Conservation (phyloP, 2,797 vertebrate species). For the Sebastes alutus region DNA sequence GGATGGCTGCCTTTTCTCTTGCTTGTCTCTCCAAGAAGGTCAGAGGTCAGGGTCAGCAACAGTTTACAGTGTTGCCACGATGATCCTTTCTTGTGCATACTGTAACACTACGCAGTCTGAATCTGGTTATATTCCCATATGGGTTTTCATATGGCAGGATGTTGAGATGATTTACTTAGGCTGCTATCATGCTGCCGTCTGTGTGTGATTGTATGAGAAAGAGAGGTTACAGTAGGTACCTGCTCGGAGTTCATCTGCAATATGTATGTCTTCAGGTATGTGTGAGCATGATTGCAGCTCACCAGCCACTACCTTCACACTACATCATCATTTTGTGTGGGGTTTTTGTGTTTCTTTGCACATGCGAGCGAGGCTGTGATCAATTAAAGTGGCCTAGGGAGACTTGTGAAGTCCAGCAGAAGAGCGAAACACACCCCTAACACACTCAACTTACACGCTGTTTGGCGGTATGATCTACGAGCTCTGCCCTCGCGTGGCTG, state of each 20-base stretch:
- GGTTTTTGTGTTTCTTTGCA: slow-evolving; percentile 27
- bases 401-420: slow-evolving; percentile 55
- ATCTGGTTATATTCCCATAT: slow-evolving; percentile 1
- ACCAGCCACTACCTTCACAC: slow-evolving; percentile 1
- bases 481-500: slow-evolving; percentile 73
- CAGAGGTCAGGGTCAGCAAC: not conserved
- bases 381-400: slow-evolving; percentile 53
- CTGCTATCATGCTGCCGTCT: not conserved
- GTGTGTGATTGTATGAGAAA: not conserved
- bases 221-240: not conserved
- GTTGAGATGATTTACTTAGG: slow-evolving; percentile 15
- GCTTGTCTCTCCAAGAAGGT: not conserved
- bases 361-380: slow-evolving; percentile 47
- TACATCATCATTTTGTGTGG: slow-evolving; percentile 21
- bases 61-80: not conserved
- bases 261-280: not conserved
- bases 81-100: not conserved
- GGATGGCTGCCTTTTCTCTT: not conserved
- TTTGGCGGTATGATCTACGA: slow-evolving; percentile 68
- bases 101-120: not conserved
- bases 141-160: not conserved
- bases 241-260: not conserved
- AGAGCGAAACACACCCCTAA: slow-evolving; percentile 46
- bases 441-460: slow-evolving; percentile 48
- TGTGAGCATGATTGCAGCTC: not conserved